Evolutionary conservation across 2,888 invertebrate genomes (phyloP).

Genomic region (Ypsolopha sequella): DNA sequence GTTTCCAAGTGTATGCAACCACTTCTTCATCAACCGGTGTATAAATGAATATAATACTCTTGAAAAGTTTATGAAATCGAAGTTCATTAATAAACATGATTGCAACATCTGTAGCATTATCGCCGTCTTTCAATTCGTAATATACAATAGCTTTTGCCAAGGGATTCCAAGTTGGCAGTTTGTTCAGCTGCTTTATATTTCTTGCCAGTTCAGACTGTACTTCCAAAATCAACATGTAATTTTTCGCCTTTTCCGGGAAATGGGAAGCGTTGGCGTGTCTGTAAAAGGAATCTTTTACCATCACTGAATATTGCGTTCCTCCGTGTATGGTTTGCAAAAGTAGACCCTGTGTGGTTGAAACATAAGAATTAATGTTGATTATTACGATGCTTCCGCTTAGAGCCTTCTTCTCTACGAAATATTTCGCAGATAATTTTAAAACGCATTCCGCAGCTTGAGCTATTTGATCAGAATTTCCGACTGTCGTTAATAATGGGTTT

Average conservation of each 20-base stretch:
- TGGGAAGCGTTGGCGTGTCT: constrained; percentile 63
- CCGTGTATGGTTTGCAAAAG: constrained; percentile 55
- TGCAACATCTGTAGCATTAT: constrained; percentile 32
- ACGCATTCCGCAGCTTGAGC: constrained; percentile 59
- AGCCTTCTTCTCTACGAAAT: constrained; percentile 62
- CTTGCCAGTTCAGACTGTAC: constrained; percentile 52
- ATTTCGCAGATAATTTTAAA: constrained; percentile 63
- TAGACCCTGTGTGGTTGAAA: constrained; percentile 44
- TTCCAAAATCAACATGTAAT: constrained; percentile 66
- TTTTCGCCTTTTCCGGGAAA: constrained; percentile 66
- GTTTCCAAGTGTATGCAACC: constrained; percentile 54
- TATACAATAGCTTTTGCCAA: constrained; percentile 58
- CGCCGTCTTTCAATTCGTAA: constrained; percentile 39
- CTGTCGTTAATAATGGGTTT: constrained; percentile 41
- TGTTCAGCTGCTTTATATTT: constrained; percentile 57
- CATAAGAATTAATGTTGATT: constrained; percentile 58
- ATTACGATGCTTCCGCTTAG: constrained; percentile 63
- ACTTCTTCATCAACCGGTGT: constrained; percentile 35
- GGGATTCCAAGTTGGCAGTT: constrained; percentile 65
- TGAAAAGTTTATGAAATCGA: constrained; percentile 43
- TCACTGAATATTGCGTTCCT: constrained; percentile 58
- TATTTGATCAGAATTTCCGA: constrained; percentile 42
- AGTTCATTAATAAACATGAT: constrained; percentile 52
- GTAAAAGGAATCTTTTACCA: constrained; percentile 64
- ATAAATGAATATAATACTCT: constrained; percentile 50